Conservation (phyloP, 2,888 invertebrate genomes). For the Caenorhabditis afra region DNA sequence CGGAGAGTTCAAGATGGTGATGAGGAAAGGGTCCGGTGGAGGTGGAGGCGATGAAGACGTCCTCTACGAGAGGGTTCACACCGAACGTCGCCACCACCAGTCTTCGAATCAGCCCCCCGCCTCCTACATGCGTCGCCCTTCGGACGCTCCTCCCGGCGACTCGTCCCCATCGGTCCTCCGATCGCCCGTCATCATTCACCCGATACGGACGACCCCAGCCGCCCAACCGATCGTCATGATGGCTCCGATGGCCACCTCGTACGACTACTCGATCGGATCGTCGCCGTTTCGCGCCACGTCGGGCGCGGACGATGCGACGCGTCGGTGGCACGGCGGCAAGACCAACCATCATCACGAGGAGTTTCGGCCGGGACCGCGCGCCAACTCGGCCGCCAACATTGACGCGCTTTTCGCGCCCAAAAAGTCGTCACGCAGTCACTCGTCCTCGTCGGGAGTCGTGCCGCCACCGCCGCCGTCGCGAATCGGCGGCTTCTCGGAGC, state of each 20-base stretch:
- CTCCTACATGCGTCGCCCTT: not conserved
- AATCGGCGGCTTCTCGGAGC: slow-evolving; percentile 21
- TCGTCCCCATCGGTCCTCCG: slow-evolving; percentile 2
- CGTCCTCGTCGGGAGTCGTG: slow-evolving; percentile 9
- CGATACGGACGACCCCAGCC: slow-evolving; percentile 4
- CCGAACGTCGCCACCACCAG: slow-evolving; percentile 50
- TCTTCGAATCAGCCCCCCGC: no score
- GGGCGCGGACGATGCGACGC: slow-evolving; percentile 8
- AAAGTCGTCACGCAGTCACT: slow-evolving; percentile 5
- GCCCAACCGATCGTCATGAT: slow-evolving; percentile 22
- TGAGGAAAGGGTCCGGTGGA: slow-evolving; percentile 33
- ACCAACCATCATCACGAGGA: slow-evolving; percentile 8
- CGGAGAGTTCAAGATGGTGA: slow-evolving; percentile 31
- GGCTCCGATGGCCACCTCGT: slow-evolving; percentile 55
- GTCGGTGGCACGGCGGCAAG: not conserved
- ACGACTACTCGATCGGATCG: slow-evolving; percentile 43
- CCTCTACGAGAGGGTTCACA: slow-evolving; percentile 56
- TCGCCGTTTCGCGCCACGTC: slow-evolving; percentile 28
- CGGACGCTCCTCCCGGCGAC: not conserved
- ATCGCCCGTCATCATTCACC: slow-evolving; percentile 26
- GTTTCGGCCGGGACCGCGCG: slow-evolving; percentile 41
- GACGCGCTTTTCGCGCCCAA: slow-evolving; percentile 44
- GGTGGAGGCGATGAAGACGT: slow-evolving; percentile 17
- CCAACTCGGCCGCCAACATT: slow-evolving; percentile 57
- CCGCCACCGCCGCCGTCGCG: slow-evolving; percentile 7